Percentiles rank a stretch among this genome's conserved stretches.
Evolutionary conservation across 2,797 vertebrate genomes (phyloP).

Genomic region (Dendrocincla tyrannina): DNA sequence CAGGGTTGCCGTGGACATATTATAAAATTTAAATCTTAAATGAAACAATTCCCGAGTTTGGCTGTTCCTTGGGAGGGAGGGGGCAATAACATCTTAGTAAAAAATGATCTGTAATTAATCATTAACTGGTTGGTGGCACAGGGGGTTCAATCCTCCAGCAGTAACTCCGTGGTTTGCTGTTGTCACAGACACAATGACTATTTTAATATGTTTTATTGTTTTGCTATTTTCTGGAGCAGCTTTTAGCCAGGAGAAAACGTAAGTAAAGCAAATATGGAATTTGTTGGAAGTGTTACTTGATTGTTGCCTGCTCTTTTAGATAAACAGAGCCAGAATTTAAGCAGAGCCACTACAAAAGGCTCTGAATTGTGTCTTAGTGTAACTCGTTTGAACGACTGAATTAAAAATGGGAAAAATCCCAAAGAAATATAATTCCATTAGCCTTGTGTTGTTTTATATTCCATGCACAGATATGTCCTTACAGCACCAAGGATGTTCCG

Average conservation of each 20-base stretch:
- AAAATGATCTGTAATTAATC: constrained; percentile 59
- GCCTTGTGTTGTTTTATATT: neutral
- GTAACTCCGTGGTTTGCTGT: neutral
- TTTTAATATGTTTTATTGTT: constrained; percentile 46
- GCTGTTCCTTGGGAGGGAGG: neutral
- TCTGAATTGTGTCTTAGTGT: neutral
- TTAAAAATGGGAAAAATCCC: neutral
- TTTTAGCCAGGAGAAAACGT: constrained; percentile 78
- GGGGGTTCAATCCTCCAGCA: neutral
- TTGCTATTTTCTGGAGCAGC: constrained; percentile 34
- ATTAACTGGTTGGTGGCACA: constrained; percentile 67
- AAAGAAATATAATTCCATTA: neutral
- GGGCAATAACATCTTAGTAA: neutral
- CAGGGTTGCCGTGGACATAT: neutral
- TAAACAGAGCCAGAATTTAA: neutral
- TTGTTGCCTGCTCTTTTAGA: neutral
- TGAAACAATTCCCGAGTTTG: neutral
- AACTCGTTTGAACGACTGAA: neutral
- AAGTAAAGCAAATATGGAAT: constrained; percentile 54
- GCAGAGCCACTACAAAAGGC: neutral
- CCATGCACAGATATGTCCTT: constrained; percentile 82
- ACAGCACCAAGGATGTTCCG: constrained; percentile 83
- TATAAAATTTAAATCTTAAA: neutral
- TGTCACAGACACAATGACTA: constrained; percentile 49
- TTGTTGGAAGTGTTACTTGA: neutral